A percentile compares a stretch with the other conserved stretches of the same genome.
phyloP scores from a whole-genome alignment of 2,888 invertebrate genomes.

The Trissolcus brochymenae region DNA sequence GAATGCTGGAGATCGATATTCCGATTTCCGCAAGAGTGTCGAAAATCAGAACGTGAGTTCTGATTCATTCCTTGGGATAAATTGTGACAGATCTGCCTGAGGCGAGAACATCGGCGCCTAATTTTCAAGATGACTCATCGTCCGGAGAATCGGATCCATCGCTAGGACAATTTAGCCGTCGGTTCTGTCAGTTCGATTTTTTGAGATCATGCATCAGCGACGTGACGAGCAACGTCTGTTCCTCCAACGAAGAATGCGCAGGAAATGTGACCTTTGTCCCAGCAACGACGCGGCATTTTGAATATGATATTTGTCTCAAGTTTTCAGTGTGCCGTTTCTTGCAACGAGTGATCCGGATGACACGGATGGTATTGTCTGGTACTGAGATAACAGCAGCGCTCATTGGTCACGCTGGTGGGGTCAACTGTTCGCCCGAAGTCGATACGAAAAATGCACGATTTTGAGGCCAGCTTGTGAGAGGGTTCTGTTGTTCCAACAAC shows the following conservation, averaged over 20 bases:
- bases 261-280: conserved; percentile 20
- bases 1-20: no score
- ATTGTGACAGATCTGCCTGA: not conserved
- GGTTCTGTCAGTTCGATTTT: conserved; percentile 10
- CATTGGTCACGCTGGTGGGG: conserved; percentile 18
- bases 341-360: not conserved
- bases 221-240: conserved; percentile 5
- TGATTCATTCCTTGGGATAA: conserved; percentile 18
- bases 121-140: not conserved
- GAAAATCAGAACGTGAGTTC: not conserved
- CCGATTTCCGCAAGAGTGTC: not conserved
- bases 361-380: conserved; percentile 15
- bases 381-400: conserved; percentile 11
- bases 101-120: not conserved
- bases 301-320: no score
- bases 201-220: conserved; percentile 26
- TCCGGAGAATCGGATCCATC: not conserved
- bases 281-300: no score
- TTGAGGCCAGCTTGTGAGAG: conserved; percentile 23
- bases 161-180: no score
- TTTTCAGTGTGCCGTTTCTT: no score
- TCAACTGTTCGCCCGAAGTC: conserved; percentile 23
- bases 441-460: conserved; percentile 39
- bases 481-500: conserved; percentile 9
- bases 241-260: conserved; percentile 33